These are phyloP conservation scores for Prionailurus viverrinus DNA, from an alignment of 2,113 vertebrate species.

Conservation along the genomic window DNA sequence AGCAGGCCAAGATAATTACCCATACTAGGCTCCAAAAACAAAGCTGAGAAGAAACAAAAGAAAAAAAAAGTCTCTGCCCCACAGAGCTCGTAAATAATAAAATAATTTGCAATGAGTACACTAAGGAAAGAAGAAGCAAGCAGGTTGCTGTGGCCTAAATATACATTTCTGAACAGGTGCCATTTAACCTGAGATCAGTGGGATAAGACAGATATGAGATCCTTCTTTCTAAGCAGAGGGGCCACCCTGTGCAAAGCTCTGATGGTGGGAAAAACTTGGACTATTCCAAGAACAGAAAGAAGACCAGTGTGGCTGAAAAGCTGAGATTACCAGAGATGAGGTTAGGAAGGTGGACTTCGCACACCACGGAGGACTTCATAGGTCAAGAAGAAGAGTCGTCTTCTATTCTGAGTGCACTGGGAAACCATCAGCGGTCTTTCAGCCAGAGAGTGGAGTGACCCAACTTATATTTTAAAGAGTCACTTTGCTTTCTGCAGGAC, in stretches of 20 bases:
- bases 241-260: neutral
- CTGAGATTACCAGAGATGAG: neutral
- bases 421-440: neutral
- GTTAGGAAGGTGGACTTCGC: neutral
- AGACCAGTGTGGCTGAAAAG: neutral
- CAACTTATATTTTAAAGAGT: neutral
- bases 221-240: no score
- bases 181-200: neutral
- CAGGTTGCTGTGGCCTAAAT: neutral
- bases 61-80: neutral
- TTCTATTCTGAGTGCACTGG: neutral
- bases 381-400: neutral
- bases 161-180: neutral
- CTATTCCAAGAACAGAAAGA: neutral
- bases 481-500: neutral
- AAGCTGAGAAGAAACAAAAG: neutral
- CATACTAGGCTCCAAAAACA: neutral
- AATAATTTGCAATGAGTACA: neutral
- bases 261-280: neutral
- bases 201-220: neutral
- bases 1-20: neutral
- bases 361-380: neutral
- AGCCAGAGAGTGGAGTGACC: neutral
- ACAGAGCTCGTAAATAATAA: neutral
- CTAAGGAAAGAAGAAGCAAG: neutral